Percentiles rank a stretch among this genome's conserved stretches.
phyloP scores from a whole-genome alignment of 2,888 invertebrate species.

The Aspidapion aeneum region DNA sequence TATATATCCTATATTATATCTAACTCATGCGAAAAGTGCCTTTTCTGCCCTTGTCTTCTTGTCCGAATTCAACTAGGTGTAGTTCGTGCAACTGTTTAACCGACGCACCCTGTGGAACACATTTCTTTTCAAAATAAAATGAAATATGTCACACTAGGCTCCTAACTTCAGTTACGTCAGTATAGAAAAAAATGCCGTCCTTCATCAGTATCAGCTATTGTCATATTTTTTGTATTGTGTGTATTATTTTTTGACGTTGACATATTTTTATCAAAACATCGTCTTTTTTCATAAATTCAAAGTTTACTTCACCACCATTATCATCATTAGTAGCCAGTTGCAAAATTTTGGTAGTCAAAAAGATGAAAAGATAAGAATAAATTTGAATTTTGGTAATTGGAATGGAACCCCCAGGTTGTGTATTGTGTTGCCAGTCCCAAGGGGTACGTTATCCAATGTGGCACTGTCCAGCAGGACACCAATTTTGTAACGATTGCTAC shows the following conservation, averaged over 20 bases:
- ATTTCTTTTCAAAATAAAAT: too few species aligned
- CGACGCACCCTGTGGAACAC: too few species aligned
- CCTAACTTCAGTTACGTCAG: too few species aligned
- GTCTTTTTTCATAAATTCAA: constrained; percentile 4
- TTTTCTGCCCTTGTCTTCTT: too few species aligned
- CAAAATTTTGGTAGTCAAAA: constrained; percentile 22
- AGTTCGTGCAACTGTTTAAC: too few species aligned
- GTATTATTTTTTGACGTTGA: background rate
- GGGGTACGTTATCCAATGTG: constrained; percentile 40
- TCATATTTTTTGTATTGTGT: too few species aligned
- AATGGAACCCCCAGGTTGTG: constrained; percentile 35
- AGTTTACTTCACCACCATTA: constrained; percentile 4
- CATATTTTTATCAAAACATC: background rate
- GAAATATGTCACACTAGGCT: too few species aligned
- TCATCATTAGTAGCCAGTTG: constrained; percentile 9
- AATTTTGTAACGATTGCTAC: constrained; percentile 40
- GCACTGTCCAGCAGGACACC: constrained; percentile 40
- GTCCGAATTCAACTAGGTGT: too few species aligned
- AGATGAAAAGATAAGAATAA: constrained; percentile 12
- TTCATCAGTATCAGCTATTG: too few species aligned
- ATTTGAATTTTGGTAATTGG: constrained; percentile 7
- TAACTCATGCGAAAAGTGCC: too few species aligned
- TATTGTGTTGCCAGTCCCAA: constrained; percentile 36
- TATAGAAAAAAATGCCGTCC: too few species aligned
- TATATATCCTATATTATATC: too few species aligned